Evolutionary conservation across 1,140 invertebrate species (phyloP).

Genomic region (Ostrea edulis): DNA sequence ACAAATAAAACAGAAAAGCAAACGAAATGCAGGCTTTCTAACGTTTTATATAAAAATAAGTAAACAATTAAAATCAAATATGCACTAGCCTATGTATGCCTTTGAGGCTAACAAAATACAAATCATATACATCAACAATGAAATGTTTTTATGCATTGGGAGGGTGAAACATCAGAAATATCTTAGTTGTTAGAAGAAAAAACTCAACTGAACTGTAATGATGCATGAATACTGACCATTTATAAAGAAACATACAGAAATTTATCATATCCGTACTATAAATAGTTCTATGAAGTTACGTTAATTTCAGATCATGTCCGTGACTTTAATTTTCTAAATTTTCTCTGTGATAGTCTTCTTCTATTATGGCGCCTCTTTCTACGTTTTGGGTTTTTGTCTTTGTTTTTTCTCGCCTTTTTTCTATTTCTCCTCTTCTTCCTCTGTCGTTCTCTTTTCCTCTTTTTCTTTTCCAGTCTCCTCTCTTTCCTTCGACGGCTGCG

Average conservation of each 20-base stretch:
- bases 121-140: neutral
- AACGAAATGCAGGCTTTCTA: neutral
- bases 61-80: constrained; percentile 20
- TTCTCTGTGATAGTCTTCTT: constrained; percentile 36
- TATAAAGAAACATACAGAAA: neutral
- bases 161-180: neutral
- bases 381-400: constrained; percentile 35
- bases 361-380: constrained; percentile 36
- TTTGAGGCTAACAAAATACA: constrained; percentile 35
- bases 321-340: neutral
- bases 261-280: constrained; percentile 7
- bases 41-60: constrained; percentile 28
- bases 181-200: neutral
- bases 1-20: neutral
- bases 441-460: constrained; percentile 42
- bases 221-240: constrained; percentile 19
- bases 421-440: constrained; percentile 43
- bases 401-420: constrained; percentile 42
- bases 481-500: constrained; percentile 39
- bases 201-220: constrained; percentile 1
- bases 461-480: constrained; percentile 48
- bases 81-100: neutral
- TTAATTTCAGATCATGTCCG: neutral
- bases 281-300: constrained; percentile 11
- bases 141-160: neutral